A percentile compares a stretch with the other conserved stretches of the same genome.
These are phyloP conservation scores for Xestoiulus laeticollis DNA, from an alignment of 2,888 invertebrate species.

Conservation along the genomic window DNA sequence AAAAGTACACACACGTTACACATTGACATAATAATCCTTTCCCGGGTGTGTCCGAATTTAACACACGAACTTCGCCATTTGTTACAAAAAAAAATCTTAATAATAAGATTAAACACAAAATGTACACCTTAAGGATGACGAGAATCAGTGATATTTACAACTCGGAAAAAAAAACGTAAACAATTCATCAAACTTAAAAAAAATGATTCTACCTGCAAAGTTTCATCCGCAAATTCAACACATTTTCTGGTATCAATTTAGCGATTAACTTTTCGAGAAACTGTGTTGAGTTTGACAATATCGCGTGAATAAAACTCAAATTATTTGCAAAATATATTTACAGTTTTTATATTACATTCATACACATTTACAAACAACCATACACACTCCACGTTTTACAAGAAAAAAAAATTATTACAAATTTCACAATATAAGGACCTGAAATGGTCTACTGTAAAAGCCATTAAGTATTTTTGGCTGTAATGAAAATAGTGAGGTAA, in stretches of 20 bases:
- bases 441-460: conserved; percentile 42
- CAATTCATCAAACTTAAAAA: conserved; percentile 11
- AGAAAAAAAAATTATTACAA: neutral
- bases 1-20: conserved; percentile 10
- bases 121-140: conserved; percentile 20
- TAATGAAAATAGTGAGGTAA: conserved; percentile 36
- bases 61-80: neutral
- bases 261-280: neutral
- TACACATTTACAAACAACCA: conserved; percentile 41
- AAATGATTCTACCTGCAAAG: conserved; percentile 3
- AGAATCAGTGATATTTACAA: neutral
- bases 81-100: conserved; percentile 22
- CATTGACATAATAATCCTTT: neutral
- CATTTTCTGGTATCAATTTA: neutral
- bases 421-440: neutral
- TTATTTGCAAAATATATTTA: conserved; percentile 40
- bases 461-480: neutral
- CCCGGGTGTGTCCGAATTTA: neutral
- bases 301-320: conserved; percentile 1
- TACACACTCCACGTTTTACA: conserved; percentile 28
- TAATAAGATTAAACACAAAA: conserved; percentile 4
- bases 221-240: neutral
- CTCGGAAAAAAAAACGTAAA: neutral
- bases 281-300: neutral
- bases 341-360: conserved; percentile 30